Conservation (phyloP, 1,140 invertebrate genomes). For the Chionoecetes opilio region DNA sequence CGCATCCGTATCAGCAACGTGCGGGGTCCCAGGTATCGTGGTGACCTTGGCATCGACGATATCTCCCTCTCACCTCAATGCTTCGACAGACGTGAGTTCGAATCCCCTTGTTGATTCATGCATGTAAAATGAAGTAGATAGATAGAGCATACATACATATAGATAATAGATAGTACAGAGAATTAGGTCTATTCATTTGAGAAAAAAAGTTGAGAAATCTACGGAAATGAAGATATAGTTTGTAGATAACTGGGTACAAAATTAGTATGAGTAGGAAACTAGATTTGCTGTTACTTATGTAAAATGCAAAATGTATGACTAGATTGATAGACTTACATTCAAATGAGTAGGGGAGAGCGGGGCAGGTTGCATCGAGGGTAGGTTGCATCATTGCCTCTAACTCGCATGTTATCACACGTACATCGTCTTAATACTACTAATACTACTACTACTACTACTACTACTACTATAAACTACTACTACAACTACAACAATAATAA, state of each 20-base stretch:
- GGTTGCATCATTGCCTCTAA: too few species aligned
- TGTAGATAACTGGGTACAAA: background rate
- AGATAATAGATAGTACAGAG: too few species aligned
- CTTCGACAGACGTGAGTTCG: conserved; percentile 53
- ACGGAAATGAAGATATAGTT: background rate
- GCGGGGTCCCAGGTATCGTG: conserved; percentile 49
- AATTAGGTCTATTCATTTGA: too few species aligned
- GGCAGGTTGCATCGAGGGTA: too few species aligned
- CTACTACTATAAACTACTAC: too few species aligned
- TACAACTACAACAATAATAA: too few species aligned
- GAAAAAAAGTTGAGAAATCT: too few species aligned
- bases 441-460: too few species aligned
- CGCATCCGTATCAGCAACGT: conserved; percentile 64
- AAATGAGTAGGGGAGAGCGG: background rate
- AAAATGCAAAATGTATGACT: background rate
- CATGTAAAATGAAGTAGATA: background rate
- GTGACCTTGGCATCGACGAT: conserved; percentile 68
- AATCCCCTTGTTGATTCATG: background rate
- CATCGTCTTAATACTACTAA: too few species aligned
- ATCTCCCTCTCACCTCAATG: conserved; percentile 56
- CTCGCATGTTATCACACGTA: too few species aligned
- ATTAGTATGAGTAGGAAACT: too few species aligned
- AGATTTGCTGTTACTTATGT: too few species aligned
- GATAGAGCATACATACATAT: background rate
- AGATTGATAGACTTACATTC: background rate